Conservation (phyloP, 2,113 vertebrate species). For the Onychorhynchus coronatus region DNA sequence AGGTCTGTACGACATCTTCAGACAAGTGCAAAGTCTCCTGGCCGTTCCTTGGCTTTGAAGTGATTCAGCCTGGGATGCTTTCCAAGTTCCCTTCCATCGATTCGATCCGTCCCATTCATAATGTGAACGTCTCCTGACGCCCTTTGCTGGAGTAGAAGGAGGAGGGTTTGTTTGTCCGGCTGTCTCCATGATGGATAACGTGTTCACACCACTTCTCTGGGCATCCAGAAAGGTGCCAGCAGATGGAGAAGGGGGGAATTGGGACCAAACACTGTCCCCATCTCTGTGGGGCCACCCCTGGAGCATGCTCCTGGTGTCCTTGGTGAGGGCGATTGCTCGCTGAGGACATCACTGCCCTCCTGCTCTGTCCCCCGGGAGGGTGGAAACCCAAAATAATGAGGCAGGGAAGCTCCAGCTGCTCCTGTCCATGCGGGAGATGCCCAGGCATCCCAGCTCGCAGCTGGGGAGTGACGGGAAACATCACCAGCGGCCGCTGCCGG, state of each 20-base stretch:
- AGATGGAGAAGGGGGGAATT: fast-evolving
- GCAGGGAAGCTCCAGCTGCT: neutral
- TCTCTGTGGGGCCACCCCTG: fast-evolving
- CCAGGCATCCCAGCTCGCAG: neutral
- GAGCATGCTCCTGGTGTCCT: neutral
- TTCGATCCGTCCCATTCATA: neutral
- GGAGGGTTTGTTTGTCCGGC: neutral
- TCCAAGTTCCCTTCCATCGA: neutral
- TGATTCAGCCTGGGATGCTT: neutral
- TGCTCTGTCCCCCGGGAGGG: neutral
- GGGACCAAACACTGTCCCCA: fast-evolving
- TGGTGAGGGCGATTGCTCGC: neutral
- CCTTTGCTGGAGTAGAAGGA: neutral
- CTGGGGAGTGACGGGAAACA: neutral
- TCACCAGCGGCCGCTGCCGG: neutral
- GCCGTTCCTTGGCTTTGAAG: fast-evolving
- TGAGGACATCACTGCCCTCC: neutral
- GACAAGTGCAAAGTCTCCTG: neutral
- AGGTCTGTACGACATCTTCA: neutral
- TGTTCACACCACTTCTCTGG: neutral
- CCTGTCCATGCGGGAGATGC: neutral
- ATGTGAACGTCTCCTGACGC: fast-evolving
- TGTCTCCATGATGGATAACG: neutral
- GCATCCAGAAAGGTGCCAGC: neutral
- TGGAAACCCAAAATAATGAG: fast-evolving